phyloP scores from a whole-genome alignment of 2,888 invertebrate species.

The Meloe dianella region DNA sequence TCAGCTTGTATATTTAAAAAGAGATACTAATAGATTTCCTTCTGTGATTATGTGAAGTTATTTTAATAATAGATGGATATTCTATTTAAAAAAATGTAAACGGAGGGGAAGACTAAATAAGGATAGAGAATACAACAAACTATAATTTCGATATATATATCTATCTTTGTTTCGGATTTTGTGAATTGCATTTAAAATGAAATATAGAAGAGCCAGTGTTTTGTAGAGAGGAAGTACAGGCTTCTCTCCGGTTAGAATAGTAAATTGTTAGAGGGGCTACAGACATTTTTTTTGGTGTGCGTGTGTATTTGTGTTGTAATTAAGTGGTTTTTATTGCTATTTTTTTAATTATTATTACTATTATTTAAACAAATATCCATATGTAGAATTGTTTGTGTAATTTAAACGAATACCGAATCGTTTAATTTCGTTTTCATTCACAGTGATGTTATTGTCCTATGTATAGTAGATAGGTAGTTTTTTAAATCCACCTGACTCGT shows the following conservation, averaged over 20 bases:
- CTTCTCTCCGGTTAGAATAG: no score
- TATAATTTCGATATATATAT: not conserved
- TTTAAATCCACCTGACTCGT: conserved; percentile 6
- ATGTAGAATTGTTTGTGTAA: no score
- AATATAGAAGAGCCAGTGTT: not conserved
- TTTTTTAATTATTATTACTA: not conserved
- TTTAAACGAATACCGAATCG: no score
- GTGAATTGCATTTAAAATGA: conserved; percentile 7
- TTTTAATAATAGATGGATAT: not conserved
- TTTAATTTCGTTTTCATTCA: not conserved
- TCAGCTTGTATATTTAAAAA: not conserved
- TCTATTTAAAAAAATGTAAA: not conserved
- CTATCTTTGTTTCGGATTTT: not conserved
- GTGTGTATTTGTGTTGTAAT: not conserved
- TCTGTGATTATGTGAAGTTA: not conserved
- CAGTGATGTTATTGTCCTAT: not conserved
- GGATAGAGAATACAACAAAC: not conserved
- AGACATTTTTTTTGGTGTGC: no score
- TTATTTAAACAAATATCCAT: not conserved
- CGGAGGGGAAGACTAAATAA: not conserved
- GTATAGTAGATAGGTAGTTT: no score
- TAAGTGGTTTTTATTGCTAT: not conserved
- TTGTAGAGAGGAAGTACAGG: not conserved
- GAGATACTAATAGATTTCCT: not conserved
- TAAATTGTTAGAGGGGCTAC: no score